Percentiles rank a stretch among this genome's conserved stretches.
Conservation (phyloP, 2,797 vertebrate genomes). For the Lepilemur septentrionalis region DNA sequence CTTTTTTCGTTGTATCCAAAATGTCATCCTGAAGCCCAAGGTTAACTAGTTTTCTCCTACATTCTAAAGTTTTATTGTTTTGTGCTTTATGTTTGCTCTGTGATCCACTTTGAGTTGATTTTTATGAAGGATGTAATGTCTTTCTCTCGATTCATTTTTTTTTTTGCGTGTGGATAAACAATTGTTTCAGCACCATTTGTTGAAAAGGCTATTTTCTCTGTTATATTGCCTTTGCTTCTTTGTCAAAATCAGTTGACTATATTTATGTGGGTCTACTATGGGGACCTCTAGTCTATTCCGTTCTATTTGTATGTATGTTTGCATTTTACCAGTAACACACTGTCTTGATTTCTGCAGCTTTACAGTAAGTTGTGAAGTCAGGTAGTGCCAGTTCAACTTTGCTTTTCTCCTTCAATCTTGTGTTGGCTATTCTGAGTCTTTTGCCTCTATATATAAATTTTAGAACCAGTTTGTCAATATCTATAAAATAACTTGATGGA, state of each 20-base stretch:
- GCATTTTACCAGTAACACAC: too few species aligned
- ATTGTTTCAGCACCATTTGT: background rate
- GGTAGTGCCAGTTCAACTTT: background rate
- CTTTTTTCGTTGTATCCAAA: background rate
- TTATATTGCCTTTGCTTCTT: background rate
- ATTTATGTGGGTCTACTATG: background rate
- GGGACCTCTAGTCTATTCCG: background rate
- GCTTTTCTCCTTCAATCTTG: background rate
- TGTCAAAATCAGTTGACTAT: background rate
- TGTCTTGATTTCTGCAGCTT: background rate
- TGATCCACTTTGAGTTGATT: background rate
- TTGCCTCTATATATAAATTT: background rate
- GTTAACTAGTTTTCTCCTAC: background rate
- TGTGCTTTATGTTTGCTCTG: background rate
- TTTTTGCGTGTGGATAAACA: background rate
- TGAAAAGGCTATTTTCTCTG: background rate
- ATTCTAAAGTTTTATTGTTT: background rate
- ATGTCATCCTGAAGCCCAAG: background rate
- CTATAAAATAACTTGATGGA: background rate
- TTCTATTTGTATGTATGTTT: background rate
- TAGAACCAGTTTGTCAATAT: background rate
- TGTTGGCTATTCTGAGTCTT: background rate
- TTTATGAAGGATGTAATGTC: background rate
- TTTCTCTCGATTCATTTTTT: background rate
- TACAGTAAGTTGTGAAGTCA: background rate